Evolutionary conservation across 2,888 invertebrate species (phyloP).

Genomic region (Tuta absoluta): DNA sequence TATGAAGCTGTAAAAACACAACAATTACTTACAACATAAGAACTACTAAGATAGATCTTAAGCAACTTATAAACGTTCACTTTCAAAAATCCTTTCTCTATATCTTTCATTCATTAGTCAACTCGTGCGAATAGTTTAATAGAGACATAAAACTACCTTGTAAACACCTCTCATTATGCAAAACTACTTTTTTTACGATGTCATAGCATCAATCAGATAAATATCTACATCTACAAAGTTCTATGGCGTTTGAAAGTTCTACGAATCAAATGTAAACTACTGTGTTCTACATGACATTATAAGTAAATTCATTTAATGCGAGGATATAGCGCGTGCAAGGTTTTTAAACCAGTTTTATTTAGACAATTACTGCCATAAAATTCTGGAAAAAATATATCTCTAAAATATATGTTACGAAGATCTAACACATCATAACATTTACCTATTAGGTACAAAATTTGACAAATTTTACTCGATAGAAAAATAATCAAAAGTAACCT

Average conservation of each 20-base stretch:
- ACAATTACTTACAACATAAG: constrained; percentile 50
- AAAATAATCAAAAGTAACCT: too few relatives aligned
- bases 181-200: background rate
- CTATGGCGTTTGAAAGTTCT: too few relatives aligned
- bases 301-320: too few relatives aligned
- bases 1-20: constrained; percentile 18
- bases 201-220: background rate
- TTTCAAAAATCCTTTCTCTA: constrained; percentile 63
- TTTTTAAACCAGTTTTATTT: too few relatives aligned
- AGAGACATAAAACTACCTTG: constrained; percentile 20
- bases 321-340: too few relatives aligned
- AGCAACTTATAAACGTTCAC: constrained; percentile 54
- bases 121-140: constrained; percentile 24
- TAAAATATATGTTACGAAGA: too few relatives aligned
- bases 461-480: too few relatives aligned
- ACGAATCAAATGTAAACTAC: too few relatives aligned
- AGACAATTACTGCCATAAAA: too few relatives aligned
- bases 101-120: constrained; percentile 27
- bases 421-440: too few relatives aligned
- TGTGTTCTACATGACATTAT: background rate
- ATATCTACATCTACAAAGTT: background rate
- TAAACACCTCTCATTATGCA: background rate
- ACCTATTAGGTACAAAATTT: too few relatives aligned
- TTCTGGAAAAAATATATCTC: too few relatives aligned
- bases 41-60: constrained; percentile 41